Evolutionary conservation across 2,888 invertebrate species (phyloP).

Genomic region (Gisinianus flammeolus): DNA sequence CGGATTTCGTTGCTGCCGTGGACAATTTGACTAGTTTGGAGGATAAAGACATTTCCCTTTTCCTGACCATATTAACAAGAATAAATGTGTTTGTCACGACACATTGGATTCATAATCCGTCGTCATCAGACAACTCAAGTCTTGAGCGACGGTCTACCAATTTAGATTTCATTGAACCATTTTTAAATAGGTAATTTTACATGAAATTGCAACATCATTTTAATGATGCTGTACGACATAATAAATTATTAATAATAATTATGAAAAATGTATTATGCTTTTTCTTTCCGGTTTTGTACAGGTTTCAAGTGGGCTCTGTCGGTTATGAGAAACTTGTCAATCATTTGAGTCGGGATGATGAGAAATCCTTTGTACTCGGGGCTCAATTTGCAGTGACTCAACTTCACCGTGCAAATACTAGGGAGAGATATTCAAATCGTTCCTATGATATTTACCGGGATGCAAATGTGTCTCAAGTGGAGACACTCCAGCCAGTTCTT

Average conservation of each 20-base stretch:
- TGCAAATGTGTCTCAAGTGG: slow-evolving; percentile 78
- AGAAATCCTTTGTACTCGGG: slow-evolving; percentile 48
- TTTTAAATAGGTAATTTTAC: slow-evolving; percentile 47
- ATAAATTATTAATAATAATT: too few species aligned
- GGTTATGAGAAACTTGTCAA: slow-evolving; percentile 40
- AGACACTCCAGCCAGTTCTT: slow-evolving; percentile 74
- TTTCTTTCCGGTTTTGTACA: too few species aligned
- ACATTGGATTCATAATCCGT: background rate
- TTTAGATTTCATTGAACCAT: slow-evolving; percentile 49
- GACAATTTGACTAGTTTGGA: slow-evolving; percentile 45
- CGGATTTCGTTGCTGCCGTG: background rate
- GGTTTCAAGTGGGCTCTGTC: slow-evolving; percentile 52
- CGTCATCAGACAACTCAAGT: background rate
- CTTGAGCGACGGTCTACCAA: too few species aligned
- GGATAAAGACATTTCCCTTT: slow-evolving; percentile 8
- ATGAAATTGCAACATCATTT: background rate
- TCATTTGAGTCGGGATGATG: slow-evolving; percentile 47
- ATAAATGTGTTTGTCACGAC: background rate
- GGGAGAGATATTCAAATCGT: slow-evolving; percentile 31
- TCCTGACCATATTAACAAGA: background rate
- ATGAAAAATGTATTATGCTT: slow-evolving; percentile 1
- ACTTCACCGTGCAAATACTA: slow-evolving; percentile 19
- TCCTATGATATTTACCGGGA: slow-evolving; percentile 81
- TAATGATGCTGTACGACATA: too few species aligned
- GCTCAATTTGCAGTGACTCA: slow-evolving; percentile 46